phyloP scores from a whole-genome alignment of 2,113 vertebrate species.

The Laticauda colubrina region DNA sequence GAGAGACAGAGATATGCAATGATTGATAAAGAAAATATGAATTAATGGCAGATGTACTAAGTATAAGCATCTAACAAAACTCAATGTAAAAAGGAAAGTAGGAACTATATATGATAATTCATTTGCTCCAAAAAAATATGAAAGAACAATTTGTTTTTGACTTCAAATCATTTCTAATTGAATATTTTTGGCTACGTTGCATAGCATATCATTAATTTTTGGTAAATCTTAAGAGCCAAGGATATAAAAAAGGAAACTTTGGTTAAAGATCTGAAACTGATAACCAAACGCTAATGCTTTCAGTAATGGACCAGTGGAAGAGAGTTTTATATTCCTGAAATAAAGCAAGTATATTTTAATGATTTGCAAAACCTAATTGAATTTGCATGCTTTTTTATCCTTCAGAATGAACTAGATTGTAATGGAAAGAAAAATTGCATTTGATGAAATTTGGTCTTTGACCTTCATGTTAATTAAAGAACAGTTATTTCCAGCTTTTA shows the following conservation, averaged over 20 bases:
- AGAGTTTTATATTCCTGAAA: background rate
- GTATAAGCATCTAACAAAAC: background rate
- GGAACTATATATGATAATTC: background rate
- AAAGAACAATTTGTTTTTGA: background rate
- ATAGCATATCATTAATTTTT: background rate
- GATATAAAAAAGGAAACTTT: background rate
- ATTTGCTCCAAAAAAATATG: background rate
- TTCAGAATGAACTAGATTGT: slow-evolving; percentile 2
- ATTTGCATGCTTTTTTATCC: slow-evolving; percentile 12
- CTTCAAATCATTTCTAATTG: slow-evolving; percentile 39
- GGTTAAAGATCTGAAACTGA: slow-evolving; percentile 3
- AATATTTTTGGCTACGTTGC: slow-evolving; percentile 31
- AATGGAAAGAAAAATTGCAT: background rate
- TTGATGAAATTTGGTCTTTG: slow-evolving; percentile 2
- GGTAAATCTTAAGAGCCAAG: background rate
- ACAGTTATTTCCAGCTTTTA: background rate
- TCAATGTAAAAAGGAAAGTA: background rate
- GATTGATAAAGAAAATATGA: background rate
- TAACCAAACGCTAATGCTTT: background rate
- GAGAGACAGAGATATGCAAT: background rate
- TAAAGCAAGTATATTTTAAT: slow-evolving; percentile 8
- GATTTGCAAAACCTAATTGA: slow-evolving; percentile 10
- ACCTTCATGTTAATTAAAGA: slow-evolving; percentile 20
- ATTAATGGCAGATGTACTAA: background rate
- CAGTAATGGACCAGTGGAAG: background rate